Conservation (phyloP, 2,888 invertebrate genomes). For the Trichacis sp. region DNA sequence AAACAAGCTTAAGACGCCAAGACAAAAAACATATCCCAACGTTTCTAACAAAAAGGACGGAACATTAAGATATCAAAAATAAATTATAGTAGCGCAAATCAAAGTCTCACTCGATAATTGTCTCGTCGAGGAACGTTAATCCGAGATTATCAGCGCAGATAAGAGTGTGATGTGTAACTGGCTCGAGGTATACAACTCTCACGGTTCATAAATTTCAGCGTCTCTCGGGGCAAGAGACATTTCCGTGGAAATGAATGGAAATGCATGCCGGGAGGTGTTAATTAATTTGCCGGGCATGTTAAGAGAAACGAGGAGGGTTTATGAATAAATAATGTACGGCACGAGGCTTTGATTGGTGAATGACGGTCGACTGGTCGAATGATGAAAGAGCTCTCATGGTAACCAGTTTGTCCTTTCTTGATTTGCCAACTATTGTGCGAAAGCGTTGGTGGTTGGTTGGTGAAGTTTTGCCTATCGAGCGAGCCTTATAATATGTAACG, state of each 20-base stretch:
- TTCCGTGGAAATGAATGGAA: conserved; percentile 3
- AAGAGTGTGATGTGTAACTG: neutral
- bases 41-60: too few species aligned
- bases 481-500: conserved; percentile 39
- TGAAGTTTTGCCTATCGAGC: too few species aligned
- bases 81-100: too few species aligned
- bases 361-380: conserved; percentile 21
- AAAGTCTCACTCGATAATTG: too few species aligned
- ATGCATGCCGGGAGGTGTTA: too few species aligned
- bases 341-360: conserved; percentile 18
- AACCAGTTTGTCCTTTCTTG: conserved; percentile 9
- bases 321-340: too few species aligned
- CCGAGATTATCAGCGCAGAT: neutral
- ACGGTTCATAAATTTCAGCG: neutral
- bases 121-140: neutral
- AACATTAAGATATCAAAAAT: too few species aligned
- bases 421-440: too few species aligned
- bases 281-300: too few species aligned
- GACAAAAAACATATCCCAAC: too few species aligned
- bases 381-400: conserved; percentile 7
- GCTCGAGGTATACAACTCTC: neutral
- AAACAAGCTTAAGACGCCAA: too few species aligned
- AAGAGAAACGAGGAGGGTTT: conserved; percentile 35
- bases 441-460: too few species aligned
- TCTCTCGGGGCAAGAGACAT: neutral